phyloP scores from a whole-genome alignment of 2,797 vertebrate genomes.

The Pantherophis vulpinus region DNA sequence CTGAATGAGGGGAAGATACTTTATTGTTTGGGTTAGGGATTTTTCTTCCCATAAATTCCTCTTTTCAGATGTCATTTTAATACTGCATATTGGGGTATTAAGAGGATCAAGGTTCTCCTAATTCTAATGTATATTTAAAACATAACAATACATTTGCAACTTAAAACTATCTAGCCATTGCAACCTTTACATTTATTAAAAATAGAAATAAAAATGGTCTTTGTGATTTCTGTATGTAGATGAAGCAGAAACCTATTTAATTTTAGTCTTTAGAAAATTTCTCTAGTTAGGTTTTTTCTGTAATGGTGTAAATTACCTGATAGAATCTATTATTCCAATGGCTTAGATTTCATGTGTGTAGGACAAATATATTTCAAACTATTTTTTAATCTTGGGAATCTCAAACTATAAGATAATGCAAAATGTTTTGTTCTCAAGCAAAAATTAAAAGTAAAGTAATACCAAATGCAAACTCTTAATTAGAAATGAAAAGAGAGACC shows the following conservation, averaged over 20 bases:
- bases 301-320: conserved; percentile 42
- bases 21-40: conserved; percentile 49
- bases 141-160: conserved; percentile 25
- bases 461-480: conserved; percentile 25
- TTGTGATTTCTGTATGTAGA: conserved; percentile 38
- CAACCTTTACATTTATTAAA: background rate
- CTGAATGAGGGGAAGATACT: conserved; percentile 35
- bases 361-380: conserved; percentile 9
- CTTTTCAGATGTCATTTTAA: conserved; percentile 47
- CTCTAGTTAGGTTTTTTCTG: conserved; percentile 36
- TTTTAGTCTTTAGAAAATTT: conserved; percentile 54
- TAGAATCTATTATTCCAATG: conserved; percentile 18
- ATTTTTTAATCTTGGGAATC: conserved; percentile 20
- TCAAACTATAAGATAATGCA: conserved; percentile 5
- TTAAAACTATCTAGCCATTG: conserved; percentile 20
- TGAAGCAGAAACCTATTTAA: conserved; percentile 31
- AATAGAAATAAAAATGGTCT: conserved; percentile 26
- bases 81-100: conserved; percentile 40
- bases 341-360: conserved; percentile 17
- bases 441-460: background rate
- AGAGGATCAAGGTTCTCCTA: conserved; percentile 54
- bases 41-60: conserved; percentile 48
- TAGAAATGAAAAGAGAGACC: conserved; percentile 2
- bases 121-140: conserved; percentile 53
- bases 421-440: conserved; percentile 17